Conservation (phyloP, 92 coral and sea anemone species). For the Paragorgia papillata region DNA sequence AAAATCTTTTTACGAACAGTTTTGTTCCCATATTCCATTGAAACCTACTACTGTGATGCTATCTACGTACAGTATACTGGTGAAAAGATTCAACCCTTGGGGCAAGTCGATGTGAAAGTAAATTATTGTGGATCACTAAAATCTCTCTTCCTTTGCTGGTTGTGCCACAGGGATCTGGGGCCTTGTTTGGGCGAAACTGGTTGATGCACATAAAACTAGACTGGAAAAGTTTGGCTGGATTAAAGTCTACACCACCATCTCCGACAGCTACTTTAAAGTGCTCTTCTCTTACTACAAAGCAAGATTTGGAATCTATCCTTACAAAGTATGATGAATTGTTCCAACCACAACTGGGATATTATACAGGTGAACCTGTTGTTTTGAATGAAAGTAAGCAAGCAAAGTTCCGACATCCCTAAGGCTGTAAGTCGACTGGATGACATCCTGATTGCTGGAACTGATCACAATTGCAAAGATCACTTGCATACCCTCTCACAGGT, state of each 20-base stretch:
- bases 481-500: slow-evolving; percentile 49
- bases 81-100: slow-evolving; percentile 53
- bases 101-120: slow-evolving; percentile 53
- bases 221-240: slow-evolving; percentile 49
- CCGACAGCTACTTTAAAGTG: neutral
- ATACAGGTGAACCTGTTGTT: slow-evolving; percentile 58
- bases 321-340: slow-evolving; percentile 45
- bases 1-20: no score
- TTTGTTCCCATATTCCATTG: no score
- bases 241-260: slow-evolving; percentile 31
- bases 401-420: no score
- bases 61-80: slow-evolving; percentile 62
- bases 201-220: slow-evolving; percentile 40
- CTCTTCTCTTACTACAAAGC: neutral
- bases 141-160: slow-evolving; percentile 54
- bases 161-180: slow-evolving; percentile 49
- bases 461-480: slow-evolving; percentile 52
- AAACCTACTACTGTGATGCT: slow-evolving; percentile 58
- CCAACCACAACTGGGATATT: slow-evolving; percentile 57
- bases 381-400: slow-evolving; percentile 50
- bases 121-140: slow-evolving; percentile 48
- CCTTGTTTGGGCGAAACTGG: slow-evolving; percentile 35
- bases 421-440: slow-evolving; percentile 53
- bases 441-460: slow-evolving; percentile 54
- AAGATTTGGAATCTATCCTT: slow-evolving; percentile 2